phyloP scores from a whole-genome alignment of 2,113 vertebrate genomes.

The Bambusicola thoracicus region DNA sequence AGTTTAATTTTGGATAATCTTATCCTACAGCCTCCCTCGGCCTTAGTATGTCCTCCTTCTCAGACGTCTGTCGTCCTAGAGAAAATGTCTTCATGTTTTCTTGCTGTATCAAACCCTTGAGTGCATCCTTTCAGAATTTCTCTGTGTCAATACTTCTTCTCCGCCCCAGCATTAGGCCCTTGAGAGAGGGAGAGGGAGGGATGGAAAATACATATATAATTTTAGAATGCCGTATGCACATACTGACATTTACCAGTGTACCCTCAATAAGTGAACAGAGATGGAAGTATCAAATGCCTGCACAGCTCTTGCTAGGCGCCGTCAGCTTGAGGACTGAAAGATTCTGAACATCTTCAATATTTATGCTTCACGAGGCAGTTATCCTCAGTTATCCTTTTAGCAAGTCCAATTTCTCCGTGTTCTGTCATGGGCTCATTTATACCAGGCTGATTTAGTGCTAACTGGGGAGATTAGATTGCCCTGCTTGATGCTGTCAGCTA shows the following conservation, averaged over 20 bases:
- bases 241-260: not conserved
- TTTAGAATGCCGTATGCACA: not conserved
- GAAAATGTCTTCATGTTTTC: not conserved
- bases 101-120: not conserved
- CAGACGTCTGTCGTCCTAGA: not conserved
- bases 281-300: not conserved
- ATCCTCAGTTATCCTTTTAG: constrained; percentile 75
- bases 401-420: constrained; percentile 65
- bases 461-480: constrained; percentile 73
- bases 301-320: not conserved
- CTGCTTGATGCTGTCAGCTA: constrained; percentile 68
- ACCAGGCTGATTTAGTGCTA: constrained; percentile 70
- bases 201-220: not conserved
- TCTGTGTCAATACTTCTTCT: not conserved
- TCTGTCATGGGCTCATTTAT: constrained; percentile 71
- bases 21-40: not conserved
- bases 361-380: constrained; percentile 59
- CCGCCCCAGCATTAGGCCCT: not conserved
- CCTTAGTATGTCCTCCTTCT: not conserved
- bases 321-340: not conserved
- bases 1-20: not conserved
- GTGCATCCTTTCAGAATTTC: not conserved
- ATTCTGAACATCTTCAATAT: constrained; percentile 53
- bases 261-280: not conserved
- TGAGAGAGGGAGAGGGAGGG: not conserved